These are phyloP conservation scores for Eilema griseolum DNA, from an alignment of 2,888 invertebrate genomes.

Conservation along the genomic window DNA sequence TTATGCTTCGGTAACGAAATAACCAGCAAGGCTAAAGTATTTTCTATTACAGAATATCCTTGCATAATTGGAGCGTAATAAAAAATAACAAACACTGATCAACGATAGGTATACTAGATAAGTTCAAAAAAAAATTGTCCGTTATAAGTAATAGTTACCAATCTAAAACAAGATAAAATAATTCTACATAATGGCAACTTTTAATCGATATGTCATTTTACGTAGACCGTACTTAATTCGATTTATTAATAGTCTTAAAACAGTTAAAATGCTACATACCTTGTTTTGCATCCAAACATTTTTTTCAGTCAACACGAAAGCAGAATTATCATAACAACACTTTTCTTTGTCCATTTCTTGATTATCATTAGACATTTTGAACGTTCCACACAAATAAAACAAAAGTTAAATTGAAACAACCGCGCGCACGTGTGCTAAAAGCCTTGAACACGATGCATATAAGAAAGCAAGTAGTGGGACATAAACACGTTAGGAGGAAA, in stretches of 20 bases:
- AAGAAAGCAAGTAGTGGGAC: slow-evolving; percentile 48
- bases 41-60: slow-evolving; percentile 31
- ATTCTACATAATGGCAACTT: neutral
- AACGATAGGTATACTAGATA: neutral
- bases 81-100: slow-evolving; percentile 13
- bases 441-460: slow-evolving; percentile 51
- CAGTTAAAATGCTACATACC: slow-evolving; percentile 49
- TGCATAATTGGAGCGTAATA: slow-evolving; percentile 31
- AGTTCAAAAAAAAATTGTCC: neutral
- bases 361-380: slow-evolving; percentile 46
- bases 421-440: slow-evolving; percentile 48
- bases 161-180: neutral
- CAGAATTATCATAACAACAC: slow-evolving; percentile 74
- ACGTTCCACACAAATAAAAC: slow-evolving; percentile 32
- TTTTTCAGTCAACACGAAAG: slow-evolving; percentile 76
- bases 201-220: neutral
- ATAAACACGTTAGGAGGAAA: slow-evolving; percentile 16
- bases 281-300: slow-evolving; percentile 61
- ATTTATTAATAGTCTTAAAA: neutral
- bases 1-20: slow-evolving; percentile 50
- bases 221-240: neutral
- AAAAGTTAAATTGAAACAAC: slow-evolving; percentile 26
- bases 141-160: neutral
- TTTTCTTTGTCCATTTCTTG: slow-evolving; percentile 62
- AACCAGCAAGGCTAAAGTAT: slow-evolving; percentile 42